These are phyloP conservation scores for Eulemur macaco DNA, from an alignment of 2,113 vertebrate genomes.

Conservation along the genomic window DNA sequence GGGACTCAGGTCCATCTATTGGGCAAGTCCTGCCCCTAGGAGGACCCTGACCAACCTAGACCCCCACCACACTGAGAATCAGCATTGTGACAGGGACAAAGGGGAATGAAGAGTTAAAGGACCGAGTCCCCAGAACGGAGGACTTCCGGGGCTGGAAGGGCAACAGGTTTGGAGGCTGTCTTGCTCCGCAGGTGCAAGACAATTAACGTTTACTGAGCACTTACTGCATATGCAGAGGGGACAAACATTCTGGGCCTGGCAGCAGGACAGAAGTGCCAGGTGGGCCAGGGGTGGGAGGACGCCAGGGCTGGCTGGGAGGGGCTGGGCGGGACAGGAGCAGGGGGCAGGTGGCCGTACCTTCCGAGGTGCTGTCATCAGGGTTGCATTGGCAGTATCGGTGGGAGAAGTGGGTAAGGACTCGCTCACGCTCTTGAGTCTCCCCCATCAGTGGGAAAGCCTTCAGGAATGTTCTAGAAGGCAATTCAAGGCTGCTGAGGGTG, in stretches of 20 bases:
- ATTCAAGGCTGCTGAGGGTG: not conserved
- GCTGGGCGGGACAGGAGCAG: accelerated
- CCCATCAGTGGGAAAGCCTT: slow-evolving; percentile 94
- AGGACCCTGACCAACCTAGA: not conserved
- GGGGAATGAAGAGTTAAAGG: not conserved
- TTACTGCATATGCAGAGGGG: not conserved
- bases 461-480: slow-evolving; percentile 90
- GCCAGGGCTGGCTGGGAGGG: not conserved
- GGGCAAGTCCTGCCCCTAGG: not conserved
- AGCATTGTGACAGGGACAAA: not conserved
- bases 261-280: not conserved
- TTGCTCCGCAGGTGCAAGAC: not conserved
- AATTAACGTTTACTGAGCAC: not conserved
- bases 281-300: too few species aligned
- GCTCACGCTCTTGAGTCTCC: slow-evolving; percentile 96
- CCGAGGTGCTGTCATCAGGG: slow-evolving; percentile 87
- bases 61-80: not conserved
- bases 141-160: not conserved
- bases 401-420: slow-evolving; percentile 94
- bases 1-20: not conserved
- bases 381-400: slow-evolving; percentile 93
- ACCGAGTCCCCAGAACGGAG: not conserved
- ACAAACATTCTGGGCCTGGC: not conserved
- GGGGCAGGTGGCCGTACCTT: slow-evolving; percentile 74
- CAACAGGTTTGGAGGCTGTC: not conserved